A percentile compares a stretch with the other conserved stretches of the same genome.
Evolutionary conservation across 64 coral and sea anemone species (phyloP).

Genomic region (Montipora efflorescens): DNA sequence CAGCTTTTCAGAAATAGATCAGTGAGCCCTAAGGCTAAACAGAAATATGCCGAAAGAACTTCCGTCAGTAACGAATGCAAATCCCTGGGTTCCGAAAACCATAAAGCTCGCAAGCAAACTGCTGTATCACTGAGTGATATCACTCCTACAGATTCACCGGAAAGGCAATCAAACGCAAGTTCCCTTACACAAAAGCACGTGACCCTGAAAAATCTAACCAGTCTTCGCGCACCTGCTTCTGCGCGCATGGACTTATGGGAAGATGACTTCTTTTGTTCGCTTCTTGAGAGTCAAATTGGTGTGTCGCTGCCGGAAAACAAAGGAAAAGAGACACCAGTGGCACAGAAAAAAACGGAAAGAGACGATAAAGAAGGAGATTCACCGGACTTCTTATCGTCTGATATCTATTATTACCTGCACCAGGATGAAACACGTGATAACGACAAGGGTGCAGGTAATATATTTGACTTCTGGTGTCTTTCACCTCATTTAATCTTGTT

Average conservation of each 20-base stretch:
- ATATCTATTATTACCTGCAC: constrained; percentile 48
- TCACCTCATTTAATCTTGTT: neutral
- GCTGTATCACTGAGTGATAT: constrained; percentile 28
- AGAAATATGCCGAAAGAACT: constrained; percentile 59
- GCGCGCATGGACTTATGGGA: constrained; percentile 30
- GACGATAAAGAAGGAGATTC: neutral
- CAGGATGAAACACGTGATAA: constrained; percentile 23
- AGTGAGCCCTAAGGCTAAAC: constrained; percentile 65
- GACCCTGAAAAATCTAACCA: constrained; percentile 16
- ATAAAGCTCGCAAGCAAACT: neutral
- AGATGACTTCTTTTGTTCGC: constrained; percentile 40
- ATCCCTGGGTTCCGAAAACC: neutral
- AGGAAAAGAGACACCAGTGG: neutral
- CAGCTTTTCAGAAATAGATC: constrained; percentile 85
- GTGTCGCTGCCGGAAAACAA: constrained; percentile 2
- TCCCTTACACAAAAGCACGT: neutral
- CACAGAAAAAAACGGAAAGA: neutral
- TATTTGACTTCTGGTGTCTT: neutral
- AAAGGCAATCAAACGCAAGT: neutral
- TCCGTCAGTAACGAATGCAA: constrained; percentile 14
- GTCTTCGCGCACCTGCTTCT: neutral
- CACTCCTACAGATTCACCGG: neutral
- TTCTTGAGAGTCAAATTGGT: constrained; percentile 42
- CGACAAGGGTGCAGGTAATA: neutral
- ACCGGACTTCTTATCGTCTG: constrained; percentile 69